A percentile compares a stretch with the other conserved stretches of the same genome.
Evolutionary conservation across 1,140 invertebrate species (phyloP).

Genomic region (Gryon sp.): DNA sequence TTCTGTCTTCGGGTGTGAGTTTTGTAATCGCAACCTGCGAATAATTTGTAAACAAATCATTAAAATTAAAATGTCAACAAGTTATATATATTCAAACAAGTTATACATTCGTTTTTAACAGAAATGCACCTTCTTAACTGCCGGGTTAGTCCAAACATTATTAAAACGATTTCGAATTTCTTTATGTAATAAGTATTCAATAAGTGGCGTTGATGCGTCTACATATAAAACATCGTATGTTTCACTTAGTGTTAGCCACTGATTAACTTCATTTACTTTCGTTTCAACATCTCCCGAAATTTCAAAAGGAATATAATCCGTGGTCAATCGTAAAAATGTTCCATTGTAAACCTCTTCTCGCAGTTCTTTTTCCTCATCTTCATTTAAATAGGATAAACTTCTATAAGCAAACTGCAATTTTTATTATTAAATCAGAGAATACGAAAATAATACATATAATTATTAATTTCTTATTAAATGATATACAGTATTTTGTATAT

Average conservation of each 20-base stretch:
- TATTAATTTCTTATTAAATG: too few relatives aligned
- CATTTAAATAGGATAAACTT: constrained; percentile 84
- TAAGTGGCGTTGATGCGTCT: constrained; percentile 33
- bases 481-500: neutral
- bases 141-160: constrained; percentile 74
- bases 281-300: constrained; percentile 78
- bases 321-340: constrained; percentile 60
- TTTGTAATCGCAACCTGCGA: constrained; percentile 12
- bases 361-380: constrained; percentile 76
- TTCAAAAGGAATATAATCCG: constrained; percentile 60
- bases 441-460: neutral
- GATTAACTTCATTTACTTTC: constrained; percentile 64
- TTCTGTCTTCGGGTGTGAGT: constrained; percentile 2
- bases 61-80: neutral
- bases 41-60: neutral
- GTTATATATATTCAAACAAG: neutral
- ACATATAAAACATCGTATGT: constrained; percentile 42
- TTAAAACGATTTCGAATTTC: constrained; percentile 80
- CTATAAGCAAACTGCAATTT: constrained; percentile 82
- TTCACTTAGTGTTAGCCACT: constrained; percentile 76
- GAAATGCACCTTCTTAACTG: constrained; percentile 67
- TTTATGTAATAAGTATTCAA: constrained; percentile 79
- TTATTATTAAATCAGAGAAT: constrained; percentile 67
- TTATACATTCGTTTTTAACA: too few relatives aligned
- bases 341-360: constrained; percentile 67